phyloP scores from a whole-genome alignment of 1,140 invertebrate genomes.

The Zaprionus africanus region DNA sequence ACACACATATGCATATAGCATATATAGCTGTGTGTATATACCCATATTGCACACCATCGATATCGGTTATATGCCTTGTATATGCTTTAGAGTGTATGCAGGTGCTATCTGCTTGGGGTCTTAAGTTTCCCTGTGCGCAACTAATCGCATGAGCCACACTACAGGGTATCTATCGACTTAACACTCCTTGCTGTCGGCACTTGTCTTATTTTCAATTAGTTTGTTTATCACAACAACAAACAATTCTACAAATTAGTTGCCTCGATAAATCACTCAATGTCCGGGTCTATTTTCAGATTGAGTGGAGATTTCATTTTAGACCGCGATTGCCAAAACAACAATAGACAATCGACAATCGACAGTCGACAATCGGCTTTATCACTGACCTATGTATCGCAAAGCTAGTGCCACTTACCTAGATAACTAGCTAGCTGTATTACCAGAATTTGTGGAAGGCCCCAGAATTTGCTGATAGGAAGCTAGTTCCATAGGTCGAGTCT shows the following conservation, averaged over 20 bases:
- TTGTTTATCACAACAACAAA: constrained; percentile 17
- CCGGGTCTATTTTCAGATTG: constrained; percentile 11
- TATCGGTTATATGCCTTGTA: not conserved
- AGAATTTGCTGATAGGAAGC: not conserved
- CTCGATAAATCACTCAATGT: constrained; percentile 30
- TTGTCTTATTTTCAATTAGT: not conserved
- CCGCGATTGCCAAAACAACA: constrained; percentile 27
- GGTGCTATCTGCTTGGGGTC: not conserved
- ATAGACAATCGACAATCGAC: constrained; percentile 24
- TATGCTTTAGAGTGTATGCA: not conserved
- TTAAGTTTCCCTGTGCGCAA: not conserved
- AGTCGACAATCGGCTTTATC: constrained; percentile 28
- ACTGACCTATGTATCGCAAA: not conserved
- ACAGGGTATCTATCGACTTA: not conserved
- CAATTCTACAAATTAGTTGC: not conserved
- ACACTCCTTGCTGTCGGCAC: not conserved
- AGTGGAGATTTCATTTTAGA: constrained; percentile 40
- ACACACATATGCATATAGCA: not conserved
- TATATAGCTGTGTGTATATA: not conserved
- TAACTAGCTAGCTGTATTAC: too few relatives aligned
- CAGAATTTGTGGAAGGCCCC: too few relatives aligned
- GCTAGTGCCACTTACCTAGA: not conserved
- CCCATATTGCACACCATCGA: not conserved
- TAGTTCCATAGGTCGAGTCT: not conserved
- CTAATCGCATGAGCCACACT: not conserved